Percentiles rank a stretch among this genome's conserved stretches.
These are phyloP conservation scores for Lutjanus campechanus DNA, from an alignment of 2,797 vertebrate species.

Conservation along the genomic window DNA sequence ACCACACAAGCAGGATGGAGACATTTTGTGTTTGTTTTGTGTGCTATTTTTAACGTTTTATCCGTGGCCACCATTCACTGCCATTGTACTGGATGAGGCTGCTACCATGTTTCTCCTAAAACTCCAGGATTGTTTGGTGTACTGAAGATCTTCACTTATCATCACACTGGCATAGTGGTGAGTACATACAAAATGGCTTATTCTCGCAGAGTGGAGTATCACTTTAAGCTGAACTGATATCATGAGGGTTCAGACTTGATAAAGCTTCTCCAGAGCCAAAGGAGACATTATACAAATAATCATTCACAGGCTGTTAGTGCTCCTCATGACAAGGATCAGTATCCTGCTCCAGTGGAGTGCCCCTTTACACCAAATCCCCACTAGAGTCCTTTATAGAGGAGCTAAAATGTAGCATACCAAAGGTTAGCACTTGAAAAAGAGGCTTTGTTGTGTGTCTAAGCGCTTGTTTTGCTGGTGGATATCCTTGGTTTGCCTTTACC, in stretches of 20 bases:
- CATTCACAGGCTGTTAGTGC: background rate
- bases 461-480: background rate
- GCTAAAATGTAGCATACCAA: background rate
- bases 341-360: background rate
- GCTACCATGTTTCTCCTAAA: too few species aligned
- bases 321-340: background rate
- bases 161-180: too few species aligned
- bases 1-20: too few species aligned
- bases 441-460: background rate
- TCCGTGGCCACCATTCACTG: too few species aligned
- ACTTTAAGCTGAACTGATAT: background rate
- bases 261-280: background rate
- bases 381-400: background rate
- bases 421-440: background rate
- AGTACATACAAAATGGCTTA: too few species aligned
- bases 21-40: too few species aligned
- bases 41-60: too few species aligned
- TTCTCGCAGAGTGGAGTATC: too few species aligned
- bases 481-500: constrained; percentile 62
- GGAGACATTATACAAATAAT: background rate
- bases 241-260: background rate
- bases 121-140: too few species aligned
- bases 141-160: too few species aligned
- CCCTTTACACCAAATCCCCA: background rate
- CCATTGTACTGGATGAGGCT: too few species aligned